These are phyloP conservation scores for Channa striata DNA, from an alignment of 2,797 vertebrate genomes.

Conservation along the genomic window DNA sequence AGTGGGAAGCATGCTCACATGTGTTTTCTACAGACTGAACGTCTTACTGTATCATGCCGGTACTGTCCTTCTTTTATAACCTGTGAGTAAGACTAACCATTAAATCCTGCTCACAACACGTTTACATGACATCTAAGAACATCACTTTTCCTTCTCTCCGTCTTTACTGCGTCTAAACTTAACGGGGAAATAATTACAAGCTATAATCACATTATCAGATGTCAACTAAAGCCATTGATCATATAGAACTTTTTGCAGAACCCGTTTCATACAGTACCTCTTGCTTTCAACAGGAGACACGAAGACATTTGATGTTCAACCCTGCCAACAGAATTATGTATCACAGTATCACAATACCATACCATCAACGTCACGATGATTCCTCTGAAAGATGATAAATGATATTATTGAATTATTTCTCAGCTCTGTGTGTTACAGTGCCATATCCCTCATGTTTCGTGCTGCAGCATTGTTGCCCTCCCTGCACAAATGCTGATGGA, in stretches of 20 bases:
- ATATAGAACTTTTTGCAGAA: too few species aligned
- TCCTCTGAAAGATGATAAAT: constrained; percentile 34
- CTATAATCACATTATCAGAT: constrained; percentile 5
- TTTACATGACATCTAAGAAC: neutral
- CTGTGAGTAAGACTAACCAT: constrained; percentile 9
- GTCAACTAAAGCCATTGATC: neutral
- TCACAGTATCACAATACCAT: constrained; percentile 10
- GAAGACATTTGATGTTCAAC: neutral
- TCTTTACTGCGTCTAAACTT: neutral
- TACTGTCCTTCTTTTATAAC: neutral
- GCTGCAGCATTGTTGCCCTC: constrained; percentile 40
- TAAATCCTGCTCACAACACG: neutral
- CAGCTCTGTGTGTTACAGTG: constrained; percentile 15
- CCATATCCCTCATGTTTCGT: neutral
- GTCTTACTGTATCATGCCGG: neutral
- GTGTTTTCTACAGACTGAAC: constrained; percentile 6
- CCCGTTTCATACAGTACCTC: too few species aligned
- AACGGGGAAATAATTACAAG: constrained; percentile 10
- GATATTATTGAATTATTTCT: constrained; percentile 33
- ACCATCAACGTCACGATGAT: constrained; percentile 11
- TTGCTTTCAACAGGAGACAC: constrained; percentile 6
- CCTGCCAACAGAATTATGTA: constrained; percentile 11
- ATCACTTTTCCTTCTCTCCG: neutral
- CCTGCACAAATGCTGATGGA: constrained; percentile 64
- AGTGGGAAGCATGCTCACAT: constrained; percentile 23